Percentiles rank a stretch among this genome's conserved stretches.
Evolutionary conservation across 2,797 vertebrate species (phyloP).

Genomic region (Anguilla anguilla): DNA sequence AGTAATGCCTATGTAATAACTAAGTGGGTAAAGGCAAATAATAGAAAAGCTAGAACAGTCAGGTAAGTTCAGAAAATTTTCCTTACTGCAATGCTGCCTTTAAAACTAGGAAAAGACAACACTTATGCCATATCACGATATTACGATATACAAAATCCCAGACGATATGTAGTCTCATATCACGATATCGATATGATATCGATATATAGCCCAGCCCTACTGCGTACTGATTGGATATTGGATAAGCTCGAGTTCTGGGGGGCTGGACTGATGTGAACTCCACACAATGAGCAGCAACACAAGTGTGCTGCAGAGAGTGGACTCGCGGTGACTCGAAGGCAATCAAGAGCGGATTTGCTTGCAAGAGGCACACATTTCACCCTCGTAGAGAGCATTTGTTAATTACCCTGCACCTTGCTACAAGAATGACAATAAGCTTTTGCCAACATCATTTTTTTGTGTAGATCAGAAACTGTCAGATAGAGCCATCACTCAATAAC

Average conservation of each 20-base stretch:
- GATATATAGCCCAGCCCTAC: neutral
- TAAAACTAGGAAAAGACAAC: too few relatives aligned
- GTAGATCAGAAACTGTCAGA: neutral
- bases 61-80: too few relatives aligned
- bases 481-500: neutral
- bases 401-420: neutral
- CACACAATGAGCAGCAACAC: neutral
- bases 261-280: neutral
- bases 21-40: too few relatives aligned
- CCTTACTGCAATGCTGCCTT: too few relatives aligned
- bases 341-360: neutral
- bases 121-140: too few relatives aligned
- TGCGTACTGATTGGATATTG: neutral
- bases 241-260: neutral
- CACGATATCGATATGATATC: too few relatives aligned
- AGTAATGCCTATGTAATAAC: too few relatives aligned
- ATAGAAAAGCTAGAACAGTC: too few relatives aligned
- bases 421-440: neutral
- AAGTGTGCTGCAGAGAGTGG: neutral
- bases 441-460: neutral
- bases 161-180: too few relatives aligned
- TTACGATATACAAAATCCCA: too few relatives aligned
- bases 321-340: neutral
- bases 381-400: neutral
- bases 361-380: neutral